phyloP scores from a whole-genome alignment of 2,888 invertebrate genomes.

The Hirtodrosophila cameraria region DNA sequence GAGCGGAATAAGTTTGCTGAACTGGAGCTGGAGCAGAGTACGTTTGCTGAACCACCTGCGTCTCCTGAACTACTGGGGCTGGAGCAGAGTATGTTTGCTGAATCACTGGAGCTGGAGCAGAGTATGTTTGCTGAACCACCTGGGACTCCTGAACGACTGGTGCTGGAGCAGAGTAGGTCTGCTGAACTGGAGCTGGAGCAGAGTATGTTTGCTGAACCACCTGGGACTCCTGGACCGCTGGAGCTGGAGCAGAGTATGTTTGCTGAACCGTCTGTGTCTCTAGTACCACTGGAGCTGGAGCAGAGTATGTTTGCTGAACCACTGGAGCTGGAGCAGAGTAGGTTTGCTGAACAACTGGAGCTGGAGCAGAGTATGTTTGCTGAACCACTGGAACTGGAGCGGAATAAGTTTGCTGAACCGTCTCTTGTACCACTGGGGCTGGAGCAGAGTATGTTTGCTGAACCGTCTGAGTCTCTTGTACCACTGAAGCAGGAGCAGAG shows the following conservation, averaged over 20 bases:
- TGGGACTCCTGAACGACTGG: constrained; percentile 31
- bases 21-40: constrained; percentile 27
- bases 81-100: constrained; percentile 29
- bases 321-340: constrained; percentile 29
- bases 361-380: constrained; percentile 19
- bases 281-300: constrained; percentile 14
- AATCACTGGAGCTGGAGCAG: constrained; percentile 39
- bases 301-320: constrained; percentile 22
- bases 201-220: constrained; percentile 19
- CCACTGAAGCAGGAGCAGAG: constrained; percentile 28
- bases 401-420: constrained; percentile 18
- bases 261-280: constrained; percentile 13
- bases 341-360: constrained; percentile 20
- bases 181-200: constrained; percentile 8
- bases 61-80: constrained; percentile 31
- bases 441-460: constrained; percentile 29
- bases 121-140: no score
- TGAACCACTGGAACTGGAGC: constrained; percentile 34
- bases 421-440: constrained; percentile 25
- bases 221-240: constrained; percentile 24
- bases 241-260: constrained; percentile 22
- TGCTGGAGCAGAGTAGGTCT: constrained; percentile 6
- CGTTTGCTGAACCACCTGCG: constrained; percentile 25
- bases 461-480: constrained; percentile 30
- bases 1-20: constrained; percentile 26